A percentile compares a stretch with the other conserved stretches of the same genome.
phyloP scores from a whole-genome alignment of 2,797 vertebrate genomes.

The Carcharodon carcharias region DNA sequence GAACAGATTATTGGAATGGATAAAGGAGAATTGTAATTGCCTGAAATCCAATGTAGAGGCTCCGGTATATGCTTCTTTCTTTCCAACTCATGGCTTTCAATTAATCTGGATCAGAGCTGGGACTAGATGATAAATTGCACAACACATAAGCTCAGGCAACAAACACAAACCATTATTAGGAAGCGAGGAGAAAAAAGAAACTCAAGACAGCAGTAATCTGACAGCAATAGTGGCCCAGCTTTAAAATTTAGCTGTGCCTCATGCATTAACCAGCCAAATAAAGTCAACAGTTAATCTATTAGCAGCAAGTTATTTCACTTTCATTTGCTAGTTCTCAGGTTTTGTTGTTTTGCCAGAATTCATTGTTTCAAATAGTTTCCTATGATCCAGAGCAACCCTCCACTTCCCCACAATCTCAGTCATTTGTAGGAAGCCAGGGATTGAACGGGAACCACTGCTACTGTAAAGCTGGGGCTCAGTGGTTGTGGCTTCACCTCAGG shows the following conservation, averaged over 20 bases:
- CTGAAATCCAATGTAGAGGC: background rate
- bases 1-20: background rate
- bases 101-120: background rate
- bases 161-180: background rate
- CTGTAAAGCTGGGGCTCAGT: background rate
- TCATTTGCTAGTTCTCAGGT: background rate
- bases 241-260: background rate
- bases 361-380: background rate
- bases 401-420: background rate
- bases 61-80: background rate
- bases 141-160: background rate
- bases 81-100: background rate
- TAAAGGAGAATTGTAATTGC: slow-evolving; percentile 4
- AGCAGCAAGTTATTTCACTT: background rate
- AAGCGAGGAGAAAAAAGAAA: background rate
- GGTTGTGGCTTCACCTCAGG: background rate
- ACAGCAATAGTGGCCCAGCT: background rate
- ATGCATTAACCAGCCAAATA: background rate
- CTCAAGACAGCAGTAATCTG: background rate
- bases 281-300: background rate
- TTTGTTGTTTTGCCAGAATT: background rate
- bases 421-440: background rate
- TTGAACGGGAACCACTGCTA: background rate
- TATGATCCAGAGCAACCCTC: background rate
- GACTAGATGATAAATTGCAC: background rate